Percentiles rank a stretch among this genome's conserved stretches.
Evolutionary conservation across 2,113 vertebrate species (phyloP).

Genomic region (Heliornis fulica): DNA sequence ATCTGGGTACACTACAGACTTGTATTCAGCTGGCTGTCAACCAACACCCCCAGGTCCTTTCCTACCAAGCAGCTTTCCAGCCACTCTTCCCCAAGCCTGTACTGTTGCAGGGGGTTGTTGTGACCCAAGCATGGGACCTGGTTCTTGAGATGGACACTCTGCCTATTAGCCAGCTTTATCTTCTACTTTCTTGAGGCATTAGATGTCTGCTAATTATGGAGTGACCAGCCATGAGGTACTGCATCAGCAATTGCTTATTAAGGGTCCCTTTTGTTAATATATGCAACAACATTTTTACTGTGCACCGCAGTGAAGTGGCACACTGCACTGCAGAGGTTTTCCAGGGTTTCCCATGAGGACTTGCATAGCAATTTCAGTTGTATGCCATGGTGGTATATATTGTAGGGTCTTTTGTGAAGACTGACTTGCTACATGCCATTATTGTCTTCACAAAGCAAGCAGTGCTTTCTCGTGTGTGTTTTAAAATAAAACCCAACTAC

Average conservation of each 20-base stretch:
- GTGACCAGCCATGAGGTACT: background rate
- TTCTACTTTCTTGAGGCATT: background rate
- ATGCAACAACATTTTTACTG: background rate
- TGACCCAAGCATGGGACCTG: no score
- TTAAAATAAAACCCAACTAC: background rate
- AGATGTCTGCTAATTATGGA: background rate
- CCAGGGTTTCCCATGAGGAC: background rate
- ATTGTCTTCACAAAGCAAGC: background rate
- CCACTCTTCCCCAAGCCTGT: no score
- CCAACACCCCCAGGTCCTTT: no score
- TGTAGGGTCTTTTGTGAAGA: background rate
- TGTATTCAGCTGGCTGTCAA: no score
- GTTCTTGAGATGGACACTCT: background rate
- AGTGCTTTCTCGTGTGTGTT: background rate
- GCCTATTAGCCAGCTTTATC: background rate
- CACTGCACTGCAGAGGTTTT: background rate
- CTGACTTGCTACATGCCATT: background rate
- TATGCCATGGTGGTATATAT: background rate
- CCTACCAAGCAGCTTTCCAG: no score
- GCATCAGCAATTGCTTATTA: background rate
- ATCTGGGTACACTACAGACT: no score
- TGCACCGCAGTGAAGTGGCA: background rate
- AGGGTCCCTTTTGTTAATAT: background rate
- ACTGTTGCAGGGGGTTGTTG: no score
- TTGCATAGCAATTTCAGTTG: background rate